These are phyloP conservation scores for Vultur gryphus DNA, from an alignment of 2,797 vertebrate species.

Conservation along the genomic window DNA sequence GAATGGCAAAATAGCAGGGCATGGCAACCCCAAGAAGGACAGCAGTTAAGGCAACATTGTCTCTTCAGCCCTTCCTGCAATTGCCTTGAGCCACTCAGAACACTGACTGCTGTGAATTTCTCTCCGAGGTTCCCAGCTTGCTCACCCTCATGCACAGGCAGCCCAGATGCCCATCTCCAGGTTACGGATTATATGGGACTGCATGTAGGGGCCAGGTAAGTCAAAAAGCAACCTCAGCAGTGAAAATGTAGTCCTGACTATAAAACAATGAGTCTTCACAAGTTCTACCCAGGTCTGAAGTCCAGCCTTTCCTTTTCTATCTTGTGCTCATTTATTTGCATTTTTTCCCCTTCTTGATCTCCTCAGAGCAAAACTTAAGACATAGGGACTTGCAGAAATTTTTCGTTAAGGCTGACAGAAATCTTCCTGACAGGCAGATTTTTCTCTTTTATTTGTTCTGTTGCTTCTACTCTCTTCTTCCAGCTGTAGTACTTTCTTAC, in stretches of 20 bases:
- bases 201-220: background rate
- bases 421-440: background rate
- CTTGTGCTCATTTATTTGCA: background rate
- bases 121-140: background rate
- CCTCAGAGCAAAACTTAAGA: background rate
- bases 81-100: background rate
- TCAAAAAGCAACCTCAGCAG: background rate
- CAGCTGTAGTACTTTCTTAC: background rate
- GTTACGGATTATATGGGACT: background rate
- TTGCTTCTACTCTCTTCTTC: background rate
- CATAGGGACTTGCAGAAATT: background rate
- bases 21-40: background rate
- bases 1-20: background rate
- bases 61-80: background rate
- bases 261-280: background rate
- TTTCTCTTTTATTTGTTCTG: background rate
- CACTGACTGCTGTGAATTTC: background rate
- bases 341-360: background rate
- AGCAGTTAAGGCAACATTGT: rapidly evolving
- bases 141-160: background rate
- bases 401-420: background rate
- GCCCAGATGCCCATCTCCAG: background rate
- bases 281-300: background rate
- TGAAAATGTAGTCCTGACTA: background rate
- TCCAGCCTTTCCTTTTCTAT: background rate